These are phyloP conservation scores for Empidonax traillii DNA, from an alignment of 2,113 vertebrate genomes.

Conservation along the genomic window DNA sequence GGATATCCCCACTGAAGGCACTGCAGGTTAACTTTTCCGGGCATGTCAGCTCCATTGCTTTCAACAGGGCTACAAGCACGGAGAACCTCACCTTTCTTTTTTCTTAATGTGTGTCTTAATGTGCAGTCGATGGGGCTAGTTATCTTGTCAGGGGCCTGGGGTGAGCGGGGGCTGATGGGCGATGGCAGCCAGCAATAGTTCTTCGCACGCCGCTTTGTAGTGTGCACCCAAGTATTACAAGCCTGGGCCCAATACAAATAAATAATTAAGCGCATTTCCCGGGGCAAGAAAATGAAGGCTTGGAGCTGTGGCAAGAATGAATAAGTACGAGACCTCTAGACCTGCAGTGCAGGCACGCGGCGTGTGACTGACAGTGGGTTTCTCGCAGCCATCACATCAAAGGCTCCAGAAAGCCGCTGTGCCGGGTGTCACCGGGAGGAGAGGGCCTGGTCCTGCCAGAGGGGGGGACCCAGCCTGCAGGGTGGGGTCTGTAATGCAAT, in stretches of 20 bases:
- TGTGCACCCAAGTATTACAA: conserved; percentile 6
- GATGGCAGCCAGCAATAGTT: background rate
- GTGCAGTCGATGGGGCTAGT: background rate
- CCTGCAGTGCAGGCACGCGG: rapidly evolving
- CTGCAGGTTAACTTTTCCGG: background rate
- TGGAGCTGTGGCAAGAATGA: conserved; percentile 24
- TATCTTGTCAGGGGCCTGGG: conserved; percentile 22
- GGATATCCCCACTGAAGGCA: background rate
- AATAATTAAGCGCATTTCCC: conserved; percentile 7
- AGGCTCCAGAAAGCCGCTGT: background rate
- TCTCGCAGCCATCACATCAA: conserved; percentile 23
- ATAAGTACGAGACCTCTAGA: background rate
- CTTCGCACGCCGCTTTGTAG: background rate
- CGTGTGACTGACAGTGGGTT: background rate
- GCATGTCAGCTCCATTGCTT: background rate
- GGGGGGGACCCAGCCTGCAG: rapidly evolving
- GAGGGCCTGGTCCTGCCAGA: background rate
- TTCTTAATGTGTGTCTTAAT: background rate
- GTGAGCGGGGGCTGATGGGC: background rate
- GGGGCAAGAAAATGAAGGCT: conserved; percentile 47
- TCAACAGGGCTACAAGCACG: background rate
- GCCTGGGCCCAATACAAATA: conserved; percentile 28
- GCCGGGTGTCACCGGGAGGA: rapidly evolving
- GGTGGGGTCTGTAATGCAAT: rapidly evolving
- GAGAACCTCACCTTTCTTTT: background rate